Percentiles rank a stretch among this genome's conserved stretches.
Evolutionary conservation across 2,888 invertebrate genomes (phyloP).

Genomic region (Onchidella celtica): DNA sequence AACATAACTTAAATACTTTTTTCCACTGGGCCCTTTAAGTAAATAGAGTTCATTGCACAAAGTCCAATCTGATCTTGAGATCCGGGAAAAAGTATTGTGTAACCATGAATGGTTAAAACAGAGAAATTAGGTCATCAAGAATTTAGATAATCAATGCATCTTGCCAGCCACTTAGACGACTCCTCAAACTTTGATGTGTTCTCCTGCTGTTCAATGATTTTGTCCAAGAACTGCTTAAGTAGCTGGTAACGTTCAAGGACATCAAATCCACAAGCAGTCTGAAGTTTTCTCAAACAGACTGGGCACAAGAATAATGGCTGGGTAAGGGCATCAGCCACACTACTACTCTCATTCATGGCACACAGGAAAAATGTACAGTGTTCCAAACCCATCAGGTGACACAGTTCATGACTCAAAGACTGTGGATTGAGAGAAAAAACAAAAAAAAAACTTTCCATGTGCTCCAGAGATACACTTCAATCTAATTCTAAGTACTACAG

Average conservation of each 20-base stretch:
- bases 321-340: constrained; percentile 68
- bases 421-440: too few species aligned
- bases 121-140: too few species aligned
- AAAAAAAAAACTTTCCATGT: too few species aligned
- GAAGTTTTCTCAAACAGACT: constrained; percentile 76
- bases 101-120: too few species aligned
- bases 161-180: constrained; percentile 18
- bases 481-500: too few species aligned
- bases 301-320: constrained; percentile 78
- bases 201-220: constrained; percentile 54
- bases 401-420: constrained; percentile 76
- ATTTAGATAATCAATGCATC: constrained; percentile 37
- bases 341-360: constrained; percentile 77
- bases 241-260: constrained; percentile 66
- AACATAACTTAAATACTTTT: too few species aligned
- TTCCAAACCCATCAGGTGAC: constrained; percentile 74
- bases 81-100: too few species aligned
- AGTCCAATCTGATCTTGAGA: too few species aligned
- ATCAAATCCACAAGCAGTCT: constrained; percentile 70
- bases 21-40: too few species aligned
- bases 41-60: too few species aligned
- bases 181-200: constrained; percentile 19
- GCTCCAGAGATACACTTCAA: too few species aligned
- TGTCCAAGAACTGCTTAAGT: constrained; percentile 59
- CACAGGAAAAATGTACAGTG: constrained; percentile 77